phyloP scores from a whole-genome alignment of 30 jellyfish, hydroid and myxozoan species.

The Rhopilema esculentum region DNA sequence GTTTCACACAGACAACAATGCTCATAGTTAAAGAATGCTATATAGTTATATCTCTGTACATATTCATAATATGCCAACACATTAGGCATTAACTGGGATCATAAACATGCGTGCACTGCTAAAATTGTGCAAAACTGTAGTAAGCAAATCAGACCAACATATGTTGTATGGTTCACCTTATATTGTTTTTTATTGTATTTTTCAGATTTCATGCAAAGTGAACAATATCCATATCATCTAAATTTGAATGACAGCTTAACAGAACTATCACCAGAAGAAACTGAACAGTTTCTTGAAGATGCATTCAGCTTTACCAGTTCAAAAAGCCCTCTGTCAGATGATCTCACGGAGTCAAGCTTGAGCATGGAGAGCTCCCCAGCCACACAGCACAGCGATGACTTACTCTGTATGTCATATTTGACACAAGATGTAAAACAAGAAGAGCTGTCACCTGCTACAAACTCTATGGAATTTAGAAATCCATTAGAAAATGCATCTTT shows the following conservation, averaged over 20 bases:
- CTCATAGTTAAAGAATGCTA: too few relatives aligned
- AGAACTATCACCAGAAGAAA: conserved; percentile 74
- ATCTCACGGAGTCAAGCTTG: conserved; percentile 32
- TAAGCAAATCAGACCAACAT: neutral
- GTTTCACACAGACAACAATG: too few relatives aligned
- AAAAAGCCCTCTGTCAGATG: conserved; percentile 65
- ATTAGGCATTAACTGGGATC: too few relatives aligned
- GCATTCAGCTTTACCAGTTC: conserved; percentile 50
- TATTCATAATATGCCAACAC: too few relatives aligned
- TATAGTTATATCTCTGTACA: too few relatives aligned
- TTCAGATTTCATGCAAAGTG: conserved; percentile 57
- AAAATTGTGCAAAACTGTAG: too few relatives aligned
- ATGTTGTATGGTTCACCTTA: neutral
- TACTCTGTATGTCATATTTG: neutral
- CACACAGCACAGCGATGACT: conserved; percentile 41
- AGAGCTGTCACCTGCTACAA: conserved; percentile 50
- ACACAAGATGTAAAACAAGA: conserved; percentile 44
- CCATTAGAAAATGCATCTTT: neutral
- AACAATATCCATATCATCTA: conserved; percentile 61
- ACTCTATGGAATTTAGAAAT: neutral
- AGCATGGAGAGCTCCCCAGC: conserved; percentile 66
- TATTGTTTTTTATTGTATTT: neutral
- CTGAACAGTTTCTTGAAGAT: conserved; percentile 52
- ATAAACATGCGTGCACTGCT: too few relatives aligned
- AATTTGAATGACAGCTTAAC: conserved; percentile 46